A percentile compares a stretch with the other conserved stretches of the same genome.
Evolutionary conservation across 2,888 invertebrate species (phyloP).

Genomic region (Aporophyla lueneburgensis): DNA sequence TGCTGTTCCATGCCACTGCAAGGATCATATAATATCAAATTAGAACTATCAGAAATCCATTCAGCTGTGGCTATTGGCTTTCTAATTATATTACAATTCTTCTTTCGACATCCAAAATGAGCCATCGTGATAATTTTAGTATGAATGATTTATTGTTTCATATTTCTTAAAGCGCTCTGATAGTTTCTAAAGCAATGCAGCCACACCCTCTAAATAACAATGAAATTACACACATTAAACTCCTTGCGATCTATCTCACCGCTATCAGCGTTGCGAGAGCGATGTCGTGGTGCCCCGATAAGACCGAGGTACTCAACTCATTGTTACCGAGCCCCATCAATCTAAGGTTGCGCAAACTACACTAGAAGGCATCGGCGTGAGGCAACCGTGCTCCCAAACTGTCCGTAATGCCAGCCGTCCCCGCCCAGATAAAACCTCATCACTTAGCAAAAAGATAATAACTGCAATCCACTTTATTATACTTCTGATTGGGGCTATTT

Average conservation of each 20-base stretch:
- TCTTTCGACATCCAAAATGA: not conserved
- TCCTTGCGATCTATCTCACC: constrained; percentile 31
- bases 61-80: not conserved
- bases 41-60: not conserved
- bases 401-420: constrained; percentile 50
- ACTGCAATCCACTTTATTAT: constrained; percentile 61
- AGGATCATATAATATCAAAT: not conserved
- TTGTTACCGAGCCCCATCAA: constrained; percentile 73
- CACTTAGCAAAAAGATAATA: constrained; percentile 65
- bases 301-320: constrained; percentile 52
- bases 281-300: constrained; percentile 54
- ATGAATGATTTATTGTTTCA: constrained; percentile 4
- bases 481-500: constrained; percentile 57
- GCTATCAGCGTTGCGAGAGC: constrained; percentile 56
- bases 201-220: constrained; percentile 15
- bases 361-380: constrained; percentile 61
- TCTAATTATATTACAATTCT: not conserved
- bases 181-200: not conserved
- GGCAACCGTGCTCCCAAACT: constrained; percentile 67
- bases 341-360: constrained; percentile 74
- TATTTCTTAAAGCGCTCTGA: not conserved
- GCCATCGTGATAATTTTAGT: not conserved
- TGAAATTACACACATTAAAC: constrained; percentile 26
- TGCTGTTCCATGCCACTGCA: not conserved
- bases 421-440: constrained; percentile 63